Conservation (phyloP, 2,113 vertebrate genomes). For the Lagopus muta region DNA sequence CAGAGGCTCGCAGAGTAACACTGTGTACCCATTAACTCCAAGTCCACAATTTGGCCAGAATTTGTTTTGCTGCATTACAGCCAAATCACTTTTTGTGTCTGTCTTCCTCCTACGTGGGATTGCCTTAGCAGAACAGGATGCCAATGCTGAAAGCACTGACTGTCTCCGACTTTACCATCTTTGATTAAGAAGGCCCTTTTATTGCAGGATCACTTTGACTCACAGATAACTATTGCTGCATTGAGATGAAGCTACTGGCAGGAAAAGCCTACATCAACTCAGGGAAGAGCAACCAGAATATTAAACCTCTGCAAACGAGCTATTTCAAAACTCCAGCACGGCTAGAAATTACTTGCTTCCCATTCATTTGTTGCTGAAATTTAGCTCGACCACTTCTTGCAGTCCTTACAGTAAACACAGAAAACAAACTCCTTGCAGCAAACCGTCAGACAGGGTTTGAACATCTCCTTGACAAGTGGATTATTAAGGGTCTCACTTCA, state of each 20-base stretch:
- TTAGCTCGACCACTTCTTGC: not conserved
- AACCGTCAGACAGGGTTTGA: accelerated
- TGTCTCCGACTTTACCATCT: conserved; percentile 57
- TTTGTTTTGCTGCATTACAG: conserved; percentile 62
- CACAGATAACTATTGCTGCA: conserved; percentile 62
- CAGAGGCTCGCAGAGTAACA: conserved; percentile 58
- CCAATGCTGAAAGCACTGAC: conserved; percentile 62
- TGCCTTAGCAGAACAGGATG: conserved; percentile 60
- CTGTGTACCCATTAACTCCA: conserved; percentile 76
- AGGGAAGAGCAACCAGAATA: conserved; percentile 43
- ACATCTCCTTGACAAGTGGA: not conserved
- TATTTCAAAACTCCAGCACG: not conserved
- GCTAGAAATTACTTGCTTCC: not conserved
- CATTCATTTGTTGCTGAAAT: not conserved
- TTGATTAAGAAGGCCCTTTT: conserved; percentile 64
- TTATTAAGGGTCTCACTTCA: not conserved
- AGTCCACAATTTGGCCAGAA: conserved; percentile 66
- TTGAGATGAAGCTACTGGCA: conserved; percentile 62
- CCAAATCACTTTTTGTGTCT: conserved; percentile 67
- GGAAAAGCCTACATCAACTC: conserved; percentile 24
- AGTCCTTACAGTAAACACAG: not conserved
- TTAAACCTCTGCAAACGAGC: not conserved
- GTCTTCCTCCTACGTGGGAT: conserved; percentile 63
- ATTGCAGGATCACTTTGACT: conserved; percentile 57
- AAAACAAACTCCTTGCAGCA: no score